Conservation (phyloP, 2,113 vertebrate species). For the Aldabrachelys gigantea region DNA sequence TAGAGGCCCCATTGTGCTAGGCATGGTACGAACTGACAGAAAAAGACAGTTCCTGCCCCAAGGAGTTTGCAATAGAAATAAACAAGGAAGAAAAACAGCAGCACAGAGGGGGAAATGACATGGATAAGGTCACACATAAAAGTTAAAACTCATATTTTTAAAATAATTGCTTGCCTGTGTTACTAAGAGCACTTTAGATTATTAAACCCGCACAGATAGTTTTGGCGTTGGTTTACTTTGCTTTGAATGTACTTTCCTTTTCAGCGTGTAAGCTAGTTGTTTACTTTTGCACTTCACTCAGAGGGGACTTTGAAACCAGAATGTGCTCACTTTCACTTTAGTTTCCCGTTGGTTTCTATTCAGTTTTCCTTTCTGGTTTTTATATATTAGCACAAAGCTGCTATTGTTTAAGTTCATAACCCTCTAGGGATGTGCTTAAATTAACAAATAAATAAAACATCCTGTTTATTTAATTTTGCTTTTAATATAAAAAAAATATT, state of each 20-base stretch:
- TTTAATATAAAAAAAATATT: not conserved
- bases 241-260: not conserved
- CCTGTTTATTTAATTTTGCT: not conserved
- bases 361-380: accelerated
- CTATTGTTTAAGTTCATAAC: not conserved
- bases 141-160: accelerated
- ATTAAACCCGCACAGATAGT: not conserved
- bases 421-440: not conserved
- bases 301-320: not conserved
- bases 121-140: not conserved
- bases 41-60: not conserved
- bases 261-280: not conserved
- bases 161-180: not conserved
- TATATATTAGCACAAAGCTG: not conserved
- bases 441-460: not conserved
- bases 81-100: not conserved
- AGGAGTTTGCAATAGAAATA: accelerated
- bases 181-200: not conserved
- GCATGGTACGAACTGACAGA: not conserved
- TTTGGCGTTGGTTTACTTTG: not conserved
- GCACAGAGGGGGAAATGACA: accelerated
- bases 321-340: accelerated
- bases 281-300: not conserved
- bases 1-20: not conserved
- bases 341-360: accelerated